These are phyloP conservation scores for Pangasius macronema DNA, from an alignment of 2,797 vertebrate species.

Conservation along the genomic window DNA sequence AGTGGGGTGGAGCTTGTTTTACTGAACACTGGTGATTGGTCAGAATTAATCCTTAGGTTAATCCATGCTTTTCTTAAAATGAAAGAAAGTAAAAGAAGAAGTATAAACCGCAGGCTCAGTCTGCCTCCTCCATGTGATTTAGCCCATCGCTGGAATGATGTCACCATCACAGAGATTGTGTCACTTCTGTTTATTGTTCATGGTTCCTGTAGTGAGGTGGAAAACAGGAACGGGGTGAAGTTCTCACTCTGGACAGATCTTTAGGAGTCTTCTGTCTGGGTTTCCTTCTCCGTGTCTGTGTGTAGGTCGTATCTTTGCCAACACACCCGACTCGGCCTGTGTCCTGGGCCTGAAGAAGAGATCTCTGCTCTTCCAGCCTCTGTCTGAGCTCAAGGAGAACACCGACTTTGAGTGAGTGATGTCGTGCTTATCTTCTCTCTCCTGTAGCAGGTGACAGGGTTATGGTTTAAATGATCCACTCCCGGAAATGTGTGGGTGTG, in stretches of 20 bases:
- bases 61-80: background rate
- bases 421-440: background rate
- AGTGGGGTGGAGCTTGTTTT: background rate
- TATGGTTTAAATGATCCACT: too few relatives aligned
- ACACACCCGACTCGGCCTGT: slow-evolving; percentile 87
- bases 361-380: slow-evolving; percentile 85
- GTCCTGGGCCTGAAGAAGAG: slow-evolving; percentile 92
- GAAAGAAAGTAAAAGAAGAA: background rate
- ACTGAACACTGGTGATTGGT: background rate
- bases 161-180: background rate
- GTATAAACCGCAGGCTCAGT: background rate
- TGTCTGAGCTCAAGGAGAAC: slow-evolving; percentile 78
- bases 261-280: background rate
- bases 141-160: background rate
- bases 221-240: background rate
- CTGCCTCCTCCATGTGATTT: background rate
- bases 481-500: too few relatives aligned
- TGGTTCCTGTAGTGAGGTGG: background rate
- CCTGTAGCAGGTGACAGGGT: too few relatives aligned
- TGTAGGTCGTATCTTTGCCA: slow-evolving; percentile 91
- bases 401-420: slow-evolving; percentile 52
- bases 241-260: background rate
- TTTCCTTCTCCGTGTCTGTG: background rate
- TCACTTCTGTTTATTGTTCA: background rate
- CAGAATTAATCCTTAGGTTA: background rate